Evolutionary conservation across 2,113 vertebrate species (phyloP).

Genomic region (Brachypodius melanocephalos): DNA sequence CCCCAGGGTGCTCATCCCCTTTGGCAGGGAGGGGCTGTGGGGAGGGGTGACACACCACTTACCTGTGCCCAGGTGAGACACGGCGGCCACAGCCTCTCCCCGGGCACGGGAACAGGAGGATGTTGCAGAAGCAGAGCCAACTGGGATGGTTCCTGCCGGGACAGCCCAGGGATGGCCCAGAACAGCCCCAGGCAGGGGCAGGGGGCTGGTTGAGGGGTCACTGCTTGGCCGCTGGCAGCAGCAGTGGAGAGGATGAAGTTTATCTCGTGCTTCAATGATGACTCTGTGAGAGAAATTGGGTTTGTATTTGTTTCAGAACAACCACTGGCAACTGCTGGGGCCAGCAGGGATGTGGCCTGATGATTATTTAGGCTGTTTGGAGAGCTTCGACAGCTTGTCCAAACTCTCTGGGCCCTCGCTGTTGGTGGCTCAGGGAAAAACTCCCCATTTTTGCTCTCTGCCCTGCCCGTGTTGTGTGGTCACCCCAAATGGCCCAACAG

Average conservation of each 20-base stretch:
- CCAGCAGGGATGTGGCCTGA: not conserved
- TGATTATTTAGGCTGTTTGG: not conserved
- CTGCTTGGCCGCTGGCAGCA: not conserved
- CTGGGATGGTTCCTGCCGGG: not conserved
- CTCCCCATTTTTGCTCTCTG: not conserved
- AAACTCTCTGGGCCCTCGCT: not conserved
- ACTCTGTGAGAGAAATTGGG: not conserved
- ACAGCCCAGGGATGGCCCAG: accelerated
- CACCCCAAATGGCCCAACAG: not conserved
- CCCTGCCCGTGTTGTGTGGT: accelerated
- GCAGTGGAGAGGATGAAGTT: not conserved
- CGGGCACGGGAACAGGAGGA: accelerated
- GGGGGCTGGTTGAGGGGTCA: accelerated
- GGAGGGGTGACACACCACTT: accelerated
- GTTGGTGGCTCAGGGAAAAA: not conserved
- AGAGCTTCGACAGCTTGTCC: not conserved
- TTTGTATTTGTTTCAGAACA: slow-evolving; percentile 1
- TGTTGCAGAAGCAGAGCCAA: too few species aligned
- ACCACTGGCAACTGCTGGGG: not conserved
- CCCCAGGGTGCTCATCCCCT: accelerated
- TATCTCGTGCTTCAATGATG: not conserved
- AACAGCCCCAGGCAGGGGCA: accelerated
- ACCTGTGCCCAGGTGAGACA: not conserved
- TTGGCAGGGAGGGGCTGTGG: accelerated
- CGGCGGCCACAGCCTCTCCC: accelerated